Evolutionary conservation across 1,140 invertebrate species (phyloP).

Genomic region (Drosophila ambigua): DNA sequence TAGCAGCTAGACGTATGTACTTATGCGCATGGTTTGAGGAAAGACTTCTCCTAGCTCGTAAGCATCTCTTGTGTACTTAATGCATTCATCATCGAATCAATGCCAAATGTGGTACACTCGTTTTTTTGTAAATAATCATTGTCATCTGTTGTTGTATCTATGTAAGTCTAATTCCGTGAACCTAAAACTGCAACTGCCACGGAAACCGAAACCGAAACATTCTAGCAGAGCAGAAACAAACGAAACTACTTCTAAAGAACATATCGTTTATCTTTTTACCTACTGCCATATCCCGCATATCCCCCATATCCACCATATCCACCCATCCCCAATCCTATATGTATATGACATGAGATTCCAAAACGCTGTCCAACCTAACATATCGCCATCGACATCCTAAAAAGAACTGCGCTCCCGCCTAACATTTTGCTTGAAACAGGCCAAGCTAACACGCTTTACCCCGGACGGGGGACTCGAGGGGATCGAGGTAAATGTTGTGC

Average conservation of each 20-base stretch:
- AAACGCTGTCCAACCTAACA: slow-evolving; percentile 62
- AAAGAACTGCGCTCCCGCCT: slow-evolving; percentile 28
- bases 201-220: slow-evolving; percentile 7
- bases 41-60: slow-evolving; percentile 76
- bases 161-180: slow-evolving; percentile 28
- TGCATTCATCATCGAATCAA: slow-evolving; percentile 56
- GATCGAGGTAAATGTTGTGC: slow-evolving; percentile 52
- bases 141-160: slow-evolving; percentile 72
- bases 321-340: neutral
- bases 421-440: slow-evolving; percentile 1
- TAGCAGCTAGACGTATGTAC: slow-evolving; percentile 59
- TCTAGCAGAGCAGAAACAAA: slow-evolving; percentile 13
- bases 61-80: slow-evolving; percentile 71
- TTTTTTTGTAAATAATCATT: slow-evolving; percentile 74
- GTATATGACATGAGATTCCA: slow-evolving; percentile 8
- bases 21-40: slow-evolving; percentile 79
- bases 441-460: slow-evolving; percentile 33
- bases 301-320: neutral
- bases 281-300: slow-evolving; percentile 16
- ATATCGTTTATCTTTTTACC: slow-evolving; percentile 38
- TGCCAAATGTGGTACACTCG: slow-evolving; percentile 71
- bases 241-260: slow-evolving; percentile 44
- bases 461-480: slow-evolving; percentile 5
- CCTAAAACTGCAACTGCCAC: neutral
- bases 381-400: slow-evolving; percentile 53